These are phyloP conservation scores for Drosophila baimaii DNA, from an alignment of 1,140 invertebrate species.

Conservation along the genomic window DNA sequence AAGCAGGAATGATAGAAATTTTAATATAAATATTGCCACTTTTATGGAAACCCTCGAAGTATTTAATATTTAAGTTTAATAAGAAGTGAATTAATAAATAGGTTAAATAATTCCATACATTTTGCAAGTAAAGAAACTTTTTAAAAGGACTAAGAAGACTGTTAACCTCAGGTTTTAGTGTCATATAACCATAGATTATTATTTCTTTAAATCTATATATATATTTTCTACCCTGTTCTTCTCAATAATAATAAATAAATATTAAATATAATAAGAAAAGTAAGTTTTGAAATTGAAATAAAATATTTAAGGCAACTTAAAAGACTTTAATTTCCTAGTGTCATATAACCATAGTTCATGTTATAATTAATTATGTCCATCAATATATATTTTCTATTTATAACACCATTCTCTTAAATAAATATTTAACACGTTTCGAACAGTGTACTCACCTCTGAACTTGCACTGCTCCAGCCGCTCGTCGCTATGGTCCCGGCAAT, in stretches of 20 bases:
- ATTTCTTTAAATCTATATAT: neutral
- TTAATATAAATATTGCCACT: neutral
- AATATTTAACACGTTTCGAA: neutral
- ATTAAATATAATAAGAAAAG: too few species aligned
- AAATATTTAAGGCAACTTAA: too few species aligned
- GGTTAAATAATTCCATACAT: too few species aligned
- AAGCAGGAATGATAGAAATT: neutral
- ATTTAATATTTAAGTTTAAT: too few species aligned
- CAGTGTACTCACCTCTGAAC: slow-evolving; percentile 59
- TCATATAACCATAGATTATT: neutral
- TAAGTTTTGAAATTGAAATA: too few species aligned
- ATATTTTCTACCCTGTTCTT: too few species aligned
- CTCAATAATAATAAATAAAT: too few species aligned
- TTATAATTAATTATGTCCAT: neutral
- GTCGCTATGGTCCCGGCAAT: slow-evolving; percentile 92
- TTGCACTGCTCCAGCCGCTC: slow-evolving; percentile 87
- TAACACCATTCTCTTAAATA: neutral
- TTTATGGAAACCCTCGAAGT: neutral
- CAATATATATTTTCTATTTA: neutral
- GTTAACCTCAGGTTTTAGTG: neutral
- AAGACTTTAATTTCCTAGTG: too few species aligned
- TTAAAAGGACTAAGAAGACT: too few species aligned
- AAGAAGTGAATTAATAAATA: too few species aligned
- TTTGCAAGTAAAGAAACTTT: too few species aligned
- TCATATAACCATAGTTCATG: neutral